A percentile compares a stretch with the other conserved stretches of the same genome.
Conservation (phyloP, 2,797 vertebrate genomes). For the Parotocinclus haroldoi region DNA sequence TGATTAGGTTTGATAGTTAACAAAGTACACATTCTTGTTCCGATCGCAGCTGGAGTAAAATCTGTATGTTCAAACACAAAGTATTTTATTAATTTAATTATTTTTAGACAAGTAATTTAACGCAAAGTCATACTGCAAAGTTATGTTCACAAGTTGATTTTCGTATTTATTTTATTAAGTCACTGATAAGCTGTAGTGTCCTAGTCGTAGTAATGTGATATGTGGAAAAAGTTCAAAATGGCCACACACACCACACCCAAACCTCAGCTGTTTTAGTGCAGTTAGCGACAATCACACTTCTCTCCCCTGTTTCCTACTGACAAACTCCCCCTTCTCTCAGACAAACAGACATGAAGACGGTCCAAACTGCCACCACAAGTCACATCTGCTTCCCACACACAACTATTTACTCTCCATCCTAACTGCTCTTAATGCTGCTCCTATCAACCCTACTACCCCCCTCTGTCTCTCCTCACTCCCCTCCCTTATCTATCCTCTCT, state of each 20-base stretch:
- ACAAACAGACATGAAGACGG: slow-evolving; percentile 45
- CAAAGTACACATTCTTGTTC: slow-evolving; percentile 1
- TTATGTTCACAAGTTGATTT: background rate
- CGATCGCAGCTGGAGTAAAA: slow-evolving; percentile 25
- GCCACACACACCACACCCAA: slow-evolving; percentile 31
- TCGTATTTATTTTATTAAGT: background rate
- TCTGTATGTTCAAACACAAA: slow-evolving; percentile 22
- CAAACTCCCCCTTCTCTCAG: slow-evolving; percentile 38
- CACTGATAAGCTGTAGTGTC: background rate
- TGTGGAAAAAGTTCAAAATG: slow-evolving; percentile 15
- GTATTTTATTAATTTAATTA: slow-evolving; percentile 28
- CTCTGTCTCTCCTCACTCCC: slow-evolving; percentile 82
- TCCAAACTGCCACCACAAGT: slow-evolving; percentile 53
- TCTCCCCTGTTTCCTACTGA: slow-evolving; percentile 48
- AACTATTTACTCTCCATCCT: slow-evolving; percentile 79
- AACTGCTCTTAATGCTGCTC: slow-evolving; percentile 74
- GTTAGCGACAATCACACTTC: slow-evolving; percentile 57
- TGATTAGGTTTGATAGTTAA: background rate
- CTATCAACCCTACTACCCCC: slow-evolving; percentile 62
- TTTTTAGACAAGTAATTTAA: slow-evolving; percentile 25
- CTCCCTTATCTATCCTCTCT: slow-evolving; percentile 15
- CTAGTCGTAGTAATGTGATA: slow-evolving; percentile 19
- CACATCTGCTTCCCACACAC: slow-evolving; percentile 61
- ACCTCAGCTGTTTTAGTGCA: slow-evolving; percentile 64
- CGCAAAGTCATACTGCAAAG: slow-evolving; percentile 13